Evolutionary conservation across 2,797 vertebrate species (phyloP).

Genomic region (Zenarchopterus dispar): DNA sequence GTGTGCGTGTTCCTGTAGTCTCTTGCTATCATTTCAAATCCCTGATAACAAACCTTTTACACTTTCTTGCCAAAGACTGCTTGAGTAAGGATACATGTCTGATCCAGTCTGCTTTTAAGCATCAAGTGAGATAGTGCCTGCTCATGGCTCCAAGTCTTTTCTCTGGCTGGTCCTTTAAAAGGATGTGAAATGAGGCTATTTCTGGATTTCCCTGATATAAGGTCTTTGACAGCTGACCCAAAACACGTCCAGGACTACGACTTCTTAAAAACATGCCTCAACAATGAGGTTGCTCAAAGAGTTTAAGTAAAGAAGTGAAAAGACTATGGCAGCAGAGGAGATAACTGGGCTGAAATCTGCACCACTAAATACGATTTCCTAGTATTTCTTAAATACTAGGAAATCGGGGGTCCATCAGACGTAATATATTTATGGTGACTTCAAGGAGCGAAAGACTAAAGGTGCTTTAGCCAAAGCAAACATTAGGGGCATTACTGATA

Average conservation of each 20-base stretch:
- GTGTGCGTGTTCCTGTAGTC: slow-evolving; percentile 19
- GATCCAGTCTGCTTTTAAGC: slow-evolving; percentile 60
- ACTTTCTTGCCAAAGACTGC: slow-evolving; percentile 57
- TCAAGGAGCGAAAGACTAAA: slow-evolving; percentile 78
- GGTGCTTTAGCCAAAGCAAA: slow-evolving; percentile 83
- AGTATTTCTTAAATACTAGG: no score
- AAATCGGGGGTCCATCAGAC: slow-evolving; percentile 80
- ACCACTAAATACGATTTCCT: no score
- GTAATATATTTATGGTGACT: slow-evolving; percentile 78
- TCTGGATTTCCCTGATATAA: slow-evolving; percentile 78
- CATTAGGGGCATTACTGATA: slow-evolving; percentile 80
- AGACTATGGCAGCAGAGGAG: slow-evolving; percentile 32
- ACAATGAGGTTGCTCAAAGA: slow-evolving; percentile 66
- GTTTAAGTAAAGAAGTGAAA: slow-evolving; percentile 36
- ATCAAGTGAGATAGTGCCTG: slow-evolving; percentile 52
- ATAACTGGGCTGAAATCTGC: slow-evolving; percentile 49
- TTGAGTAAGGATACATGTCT: slow-evolving; percentile 64
- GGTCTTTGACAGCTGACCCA: slow-evolving; percentile 70
- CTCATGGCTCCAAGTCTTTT: slow-evolving; percentile 47
- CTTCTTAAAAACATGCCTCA: slow-evolving; percentile 68
- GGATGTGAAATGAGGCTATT: slow-evolving; percentile 73
- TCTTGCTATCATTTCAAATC: slow-evolving; percentile 55
- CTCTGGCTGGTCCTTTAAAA: slow-evolving; percentile 63
- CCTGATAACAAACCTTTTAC: slow-evolving; percentile 64
- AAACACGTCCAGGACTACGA: slow-evolving; percentile 58